Conservation (phyloP, 92 coral and sea anemone species). For the Epizoanthus illoricatus region DNA sequence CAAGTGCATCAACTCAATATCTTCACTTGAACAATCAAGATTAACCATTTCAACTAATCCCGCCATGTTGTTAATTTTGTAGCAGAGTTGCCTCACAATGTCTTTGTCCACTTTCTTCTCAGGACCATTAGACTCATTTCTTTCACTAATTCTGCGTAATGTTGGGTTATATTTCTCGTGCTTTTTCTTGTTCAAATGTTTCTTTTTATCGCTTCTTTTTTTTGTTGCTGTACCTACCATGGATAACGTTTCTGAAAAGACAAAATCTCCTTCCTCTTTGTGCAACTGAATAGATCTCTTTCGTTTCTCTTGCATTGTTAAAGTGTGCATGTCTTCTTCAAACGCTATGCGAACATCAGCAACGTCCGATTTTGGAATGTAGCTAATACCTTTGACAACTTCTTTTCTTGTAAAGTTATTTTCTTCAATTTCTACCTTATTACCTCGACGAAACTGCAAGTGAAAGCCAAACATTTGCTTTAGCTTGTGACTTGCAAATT, state of each 20-base stretch:
- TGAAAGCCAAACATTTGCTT: slow-evolving; percentile 13
- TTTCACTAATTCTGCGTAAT: slow-evolving; percentile 15
- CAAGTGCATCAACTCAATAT: slow-evolving; percentile 9
- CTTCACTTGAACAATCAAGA: slow-evolving; percentile 19
- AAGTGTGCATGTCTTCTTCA: not conserved
- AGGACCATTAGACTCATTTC: not conserved
- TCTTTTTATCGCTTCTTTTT: not conserved
- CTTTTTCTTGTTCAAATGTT: not conserved
- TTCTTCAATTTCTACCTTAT: not conserved
- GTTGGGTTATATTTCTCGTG: not conserved
- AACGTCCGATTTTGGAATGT: not conserved
- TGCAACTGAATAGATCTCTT: slow-evolving; percentile 29
- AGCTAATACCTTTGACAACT: not conserved
- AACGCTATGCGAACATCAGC: not conserved
- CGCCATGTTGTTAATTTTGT: slow-evolving; percentile 10
- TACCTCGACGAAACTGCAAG: not conserved
- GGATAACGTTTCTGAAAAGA: not conserved
- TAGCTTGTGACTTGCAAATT: slow-evolving; percentile 18
- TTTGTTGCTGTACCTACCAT: not conserved
- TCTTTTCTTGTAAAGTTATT: not conserved
- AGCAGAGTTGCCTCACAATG: slow-evolving; percentile 1
- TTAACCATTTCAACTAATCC: not conserved
- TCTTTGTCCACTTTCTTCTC: not conserved
- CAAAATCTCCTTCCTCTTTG: not conserved
- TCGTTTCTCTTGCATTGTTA: slow-evolving; percentile 22